A percentile compares a stretch with the other conserved stretches of the same genome.
phyloP scores from a whole-genome alignment of 37 sponge, comb jelly and placozoan species.

The Sycon ciliatum region DNA sequence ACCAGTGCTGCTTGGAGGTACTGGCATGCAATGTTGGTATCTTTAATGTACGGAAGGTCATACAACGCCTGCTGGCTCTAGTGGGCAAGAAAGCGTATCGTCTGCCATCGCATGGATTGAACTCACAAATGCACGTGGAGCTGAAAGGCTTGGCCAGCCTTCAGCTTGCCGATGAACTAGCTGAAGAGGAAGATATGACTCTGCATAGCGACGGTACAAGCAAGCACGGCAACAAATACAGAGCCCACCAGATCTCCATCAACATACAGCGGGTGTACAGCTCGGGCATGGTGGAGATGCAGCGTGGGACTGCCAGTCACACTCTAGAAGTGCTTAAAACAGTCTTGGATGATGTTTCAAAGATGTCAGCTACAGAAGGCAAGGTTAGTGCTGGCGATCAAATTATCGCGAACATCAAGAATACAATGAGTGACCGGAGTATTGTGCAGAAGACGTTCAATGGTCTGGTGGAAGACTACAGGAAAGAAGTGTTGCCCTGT shows the following conservation, averaged over 20 bases:
- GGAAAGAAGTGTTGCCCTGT: conserved; percentile 26
- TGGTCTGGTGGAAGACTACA: conserved; percentile 26
- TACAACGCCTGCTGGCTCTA: neutral
- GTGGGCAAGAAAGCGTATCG: neutral
- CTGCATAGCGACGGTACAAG: conserved; percentile 29
- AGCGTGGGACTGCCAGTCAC: too few species aligned
- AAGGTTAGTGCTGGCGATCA: neutral
- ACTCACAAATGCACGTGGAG: neutral
- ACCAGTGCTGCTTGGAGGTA: too few species aligned
- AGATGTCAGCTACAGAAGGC: neutral
- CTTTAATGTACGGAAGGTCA: too few species aligned
- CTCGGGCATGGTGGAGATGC: too few species aligned
- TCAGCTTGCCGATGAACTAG: too few species aligned
- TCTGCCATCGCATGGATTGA: neutral
- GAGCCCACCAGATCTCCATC: too few species aligned
- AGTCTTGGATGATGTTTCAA: neutral
- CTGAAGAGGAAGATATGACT: neutral
- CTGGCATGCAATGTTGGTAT: too few species aligned
- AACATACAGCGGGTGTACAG: too few species aligned
- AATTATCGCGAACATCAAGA: conserved; percentile 28
- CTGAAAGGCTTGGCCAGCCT: neutral
- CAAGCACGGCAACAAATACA: too few species aligned
- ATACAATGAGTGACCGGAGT: conserved; percentile 50
- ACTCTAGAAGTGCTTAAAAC: neutral
- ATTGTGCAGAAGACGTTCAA: conserved; percentile 35